Conservation (phyloP, 2,113 vertebrate genomes). For the Camelus bactrianus region DNA sequence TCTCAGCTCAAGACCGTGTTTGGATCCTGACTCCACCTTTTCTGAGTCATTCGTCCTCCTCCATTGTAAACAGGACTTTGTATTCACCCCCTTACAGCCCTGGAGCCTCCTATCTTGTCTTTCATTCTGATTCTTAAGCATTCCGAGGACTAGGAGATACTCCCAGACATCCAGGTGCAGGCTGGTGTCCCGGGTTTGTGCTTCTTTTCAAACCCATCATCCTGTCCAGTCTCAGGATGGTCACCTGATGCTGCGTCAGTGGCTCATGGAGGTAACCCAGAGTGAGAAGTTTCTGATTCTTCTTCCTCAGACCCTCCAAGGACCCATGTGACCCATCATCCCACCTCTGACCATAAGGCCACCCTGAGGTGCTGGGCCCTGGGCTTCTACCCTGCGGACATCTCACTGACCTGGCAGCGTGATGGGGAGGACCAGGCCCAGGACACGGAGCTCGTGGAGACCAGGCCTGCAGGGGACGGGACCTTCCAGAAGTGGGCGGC, state of each 20-base stretch:
- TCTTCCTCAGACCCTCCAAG: neutral
- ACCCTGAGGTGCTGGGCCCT: neutral
- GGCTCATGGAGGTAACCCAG: neutral
- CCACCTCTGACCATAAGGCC: rapidly evolving
- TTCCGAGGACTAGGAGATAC: neutral
- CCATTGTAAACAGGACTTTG: rapidly evolving
- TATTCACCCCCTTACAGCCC: neutral
- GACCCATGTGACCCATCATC: neutral
- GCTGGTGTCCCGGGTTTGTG: neutral
- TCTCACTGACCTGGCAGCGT: slow-evolving; percentile 27
- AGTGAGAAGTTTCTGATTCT: neutral
- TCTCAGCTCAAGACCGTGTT: neutral
- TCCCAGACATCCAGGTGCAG: neutral
- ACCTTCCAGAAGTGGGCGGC: neutral
- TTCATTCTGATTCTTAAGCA: neutral
- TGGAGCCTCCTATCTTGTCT: neutral
- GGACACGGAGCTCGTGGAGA: neutral
- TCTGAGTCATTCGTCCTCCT: neutral
- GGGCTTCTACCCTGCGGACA: slow-evolving; percentile 68
- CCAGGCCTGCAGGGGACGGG: neutral
- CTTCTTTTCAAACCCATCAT: no score
- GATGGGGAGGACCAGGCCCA: neutral
- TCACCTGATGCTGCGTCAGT: neutral
- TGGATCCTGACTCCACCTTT: neutral
- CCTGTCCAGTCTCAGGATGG: neutral